Evolutionary conservation across 2,797 vertebrate genomes (phyloP).

Genomic region (Pogonophryne albipinna): DNA sequence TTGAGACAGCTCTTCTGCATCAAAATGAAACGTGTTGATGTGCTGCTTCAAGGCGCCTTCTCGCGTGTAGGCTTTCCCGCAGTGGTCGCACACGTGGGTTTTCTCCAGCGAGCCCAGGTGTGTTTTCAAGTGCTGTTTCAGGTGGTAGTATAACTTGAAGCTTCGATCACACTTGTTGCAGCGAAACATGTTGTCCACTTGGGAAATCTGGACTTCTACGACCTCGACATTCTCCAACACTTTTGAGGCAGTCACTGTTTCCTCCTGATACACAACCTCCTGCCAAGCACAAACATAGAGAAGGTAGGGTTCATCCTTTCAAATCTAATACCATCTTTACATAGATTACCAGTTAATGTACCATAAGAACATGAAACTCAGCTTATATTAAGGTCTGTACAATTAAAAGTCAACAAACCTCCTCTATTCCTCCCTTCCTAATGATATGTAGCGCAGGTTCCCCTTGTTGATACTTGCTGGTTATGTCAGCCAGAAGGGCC

Average conservation of each 20-base stretch:
- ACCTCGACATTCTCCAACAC: conserved; percentile 95
- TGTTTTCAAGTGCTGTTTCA: conserved; percentile 98
- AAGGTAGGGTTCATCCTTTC: conserved; percentile 7
- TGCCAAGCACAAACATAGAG: conserved; percentile 39
- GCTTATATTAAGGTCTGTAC: background rate
- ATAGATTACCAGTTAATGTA: background rate
- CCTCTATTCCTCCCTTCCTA: conserved; percentile 81
- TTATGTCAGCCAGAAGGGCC: conserved; percentile 96
- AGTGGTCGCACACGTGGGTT: conserved; percentile 93
- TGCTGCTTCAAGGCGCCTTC: conserved; percentile 97
- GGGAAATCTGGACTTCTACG: conserved; percentile 97
- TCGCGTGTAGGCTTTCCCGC: conserved; percentile 94
- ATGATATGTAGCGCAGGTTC: conserved; percentile 86
- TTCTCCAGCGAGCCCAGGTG: conserved; percentile 88
- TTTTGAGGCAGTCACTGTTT: conserved; percentile 88
- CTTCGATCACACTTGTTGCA: conserved; percentile 96
- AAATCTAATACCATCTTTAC: background rate
- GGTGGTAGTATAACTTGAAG: conserved; percentile 98
- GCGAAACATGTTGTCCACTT: conserved; percentile 95
- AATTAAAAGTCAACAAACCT: conserved; percentile 52
- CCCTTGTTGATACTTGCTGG: conserved; percentile 97
- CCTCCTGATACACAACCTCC: conserved; percentile 85
- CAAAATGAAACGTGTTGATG: conserved; percentile 92
- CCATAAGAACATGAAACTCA: background rate
- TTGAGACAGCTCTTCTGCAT: conserved; percentile 91